Evolutionary conservation across 53 echinoderm and acorn worm genomes (phyloP).

Genomic region (Mesocentrotus franciscanus): DNA sequence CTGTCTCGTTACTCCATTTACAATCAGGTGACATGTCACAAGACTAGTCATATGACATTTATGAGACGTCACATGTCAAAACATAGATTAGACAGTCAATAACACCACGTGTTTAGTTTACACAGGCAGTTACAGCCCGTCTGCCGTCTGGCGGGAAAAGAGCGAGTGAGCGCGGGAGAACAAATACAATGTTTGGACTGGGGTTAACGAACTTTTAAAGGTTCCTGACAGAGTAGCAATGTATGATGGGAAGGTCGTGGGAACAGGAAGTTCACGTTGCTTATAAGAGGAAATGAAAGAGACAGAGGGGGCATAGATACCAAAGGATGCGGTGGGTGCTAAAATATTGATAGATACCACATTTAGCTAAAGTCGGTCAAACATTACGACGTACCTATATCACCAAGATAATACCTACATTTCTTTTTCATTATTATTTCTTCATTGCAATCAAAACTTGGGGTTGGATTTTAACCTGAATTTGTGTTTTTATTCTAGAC

Average conservation of each 20-base stretch:
- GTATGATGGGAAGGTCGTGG: slow-evolving; percentile 8
- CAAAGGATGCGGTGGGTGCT: background rate
- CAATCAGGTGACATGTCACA: slow-evolving; percentile 6
- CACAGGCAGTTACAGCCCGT: slow-evolving; percentile 9
- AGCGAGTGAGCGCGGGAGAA: background rate
- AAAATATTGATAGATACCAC: background rate
- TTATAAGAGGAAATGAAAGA: background rate
- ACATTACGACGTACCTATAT: no score
- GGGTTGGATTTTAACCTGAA: no score
- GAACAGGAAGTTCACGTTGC: background rate
- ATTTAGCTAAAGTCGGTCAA: background rate
- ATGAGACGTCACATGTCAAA: slow-evolving; percentile 43
- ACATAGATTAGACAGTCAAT: slow-evolving; percentile 16
- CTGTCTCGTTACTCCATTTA: background rate
- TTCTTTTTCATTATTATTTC: no score
- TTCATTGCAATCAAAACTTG: no score
- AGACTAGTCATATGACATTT: background rate
- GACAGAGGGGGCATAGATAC: background rate
- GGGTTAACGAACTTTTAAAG: slow-evolving; percentile 17
- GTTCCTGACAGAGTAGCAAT: background rate
- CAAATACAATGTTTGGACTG: background rate
- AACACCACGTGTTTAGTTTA: slow-evolving; percentile 24
- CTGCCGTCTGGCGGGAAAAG: background rate
- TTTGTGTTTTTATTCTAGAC: no score
- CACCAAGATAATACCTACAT: no score